Evolutionary conservation across 2,113 vertebrate species (phyloP), one percentile per base, ranked within the genome.

Genomic region (Rhizomys pruinosus): DNA sequence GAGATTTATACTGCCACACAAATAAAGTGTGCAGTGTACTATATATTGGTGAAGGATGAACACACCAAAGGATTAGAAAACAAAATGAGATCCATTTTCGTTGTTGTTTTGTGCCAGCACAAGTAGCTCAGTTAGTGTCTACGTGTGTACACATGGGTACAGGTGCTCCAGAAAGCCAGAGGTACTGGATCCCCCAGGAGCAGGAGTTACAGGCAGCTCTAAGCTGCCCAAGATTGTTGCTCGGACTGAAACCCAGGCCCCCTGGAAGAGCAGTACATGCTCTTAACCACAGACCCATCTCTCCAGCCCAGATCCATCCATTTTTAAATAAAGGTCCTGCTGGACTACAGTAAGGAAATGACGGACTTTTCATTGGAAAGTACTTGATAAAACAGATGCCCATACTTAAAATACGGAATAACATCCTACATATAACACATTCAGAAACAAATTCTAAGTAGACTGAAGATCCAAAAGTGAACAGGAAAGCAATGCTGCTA

Each of bases 1-100:
- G 47, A 42, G 9, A 52, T 32, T 47, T 47, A 32, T 0, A 25
- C 15, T 32, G 23, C 2, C n/a, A 7, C 2, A 9, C 4, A 22
- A 7, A 81, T 39, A 63, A 61, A 27, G 17, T 32, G 13, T 1
- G 17, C 17, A 10, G 11, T 13, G 34, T 12, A 63, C 19, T 0
- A 4, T 0, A 6, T 12, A 44, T 2, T 1, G 7, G 72, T n/a
- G 57, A 93, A 32, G 88, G n/a, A 25, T 0, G 15, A 63, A 69
- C 78, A 72, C 23, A 42, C 39, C 23, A 4, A 81, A 42, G 22
- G 52, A 37, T n/a, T 10, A 34, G 19, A 84, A n/a, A 22, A 29
- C 25, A 11, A 59, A 22, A 22, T 7, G 27, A 34, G 23, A 61
- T 4, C 16, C 79, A 52, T 52, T 6, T 52, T 52, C n/a, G n/a